A percentile compares a stretch with the other conserved stretches of the same genome.
Evolutionary conservation across 2,797 vertebrate species (phyloP).

Genomic region (Darevskia mixta): DNA sequence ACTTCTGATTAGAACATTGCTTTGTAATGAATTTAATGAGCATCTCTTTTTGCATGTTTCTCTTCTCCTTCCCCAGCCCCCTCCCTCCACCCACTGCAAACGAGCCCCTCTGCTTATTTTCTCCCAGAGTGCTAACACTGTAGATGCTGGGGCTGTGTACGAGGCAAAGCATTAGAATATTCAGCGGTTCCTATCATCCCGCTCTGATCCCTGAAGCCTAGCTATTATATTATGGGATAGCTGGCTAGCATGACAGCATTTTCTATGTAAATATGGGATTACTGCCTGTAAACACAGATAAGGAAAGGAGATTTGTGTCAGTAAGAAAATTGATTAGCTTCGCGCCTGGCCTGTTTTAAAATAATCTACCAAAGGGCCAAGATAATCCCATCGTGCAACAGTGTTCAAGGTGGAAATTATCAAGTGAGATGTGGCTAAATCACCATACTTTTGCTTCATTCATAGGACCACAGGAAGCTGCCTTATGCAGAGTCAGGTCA

Average conservation of each 20-base stretch:
- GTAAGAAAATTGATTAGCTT: conserved; percentile 22
- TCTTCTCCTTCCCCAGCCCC: no score
- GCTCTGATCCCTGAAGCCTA: background rate
- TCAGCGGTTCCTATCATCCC: background rate
- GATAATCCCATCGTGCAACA: background rate
- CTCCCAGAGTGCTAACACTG: background rate
- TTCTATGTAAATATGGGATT: conserved; percentile 37
- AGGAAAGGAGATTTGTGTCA: conserved; percentile 27
- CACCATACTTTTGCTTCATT: background rate
- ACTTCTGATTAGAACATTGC: background rate
- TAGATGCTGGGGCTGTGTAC: background rate
- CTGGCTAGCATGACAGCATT: background rate
- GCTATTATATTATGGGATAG: background rate
- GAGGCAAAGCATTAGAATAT: background rate
- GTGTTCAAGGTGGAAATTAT: conserved; percentile 7
- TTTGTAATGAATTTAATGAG: background rate
- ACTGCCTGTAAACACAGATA: conserved; percentile 38
- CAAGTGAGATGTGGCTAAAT: accelerated
- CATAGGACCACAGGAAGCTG: no score
- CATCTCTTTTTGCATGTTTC: background rate
- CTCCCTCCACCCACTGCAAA: background rate
- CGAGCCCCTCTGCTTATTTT: background rate
- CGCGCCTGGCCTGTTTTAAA: background rate
- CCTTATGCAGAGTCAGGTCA: no score
- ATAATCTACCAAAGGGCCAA: background rate